These are phyloP conservation scores for Catharus bicknelli DNA, from an alignment of 2,113 vertebrate species.

Conservation along the genomic window DNA sequence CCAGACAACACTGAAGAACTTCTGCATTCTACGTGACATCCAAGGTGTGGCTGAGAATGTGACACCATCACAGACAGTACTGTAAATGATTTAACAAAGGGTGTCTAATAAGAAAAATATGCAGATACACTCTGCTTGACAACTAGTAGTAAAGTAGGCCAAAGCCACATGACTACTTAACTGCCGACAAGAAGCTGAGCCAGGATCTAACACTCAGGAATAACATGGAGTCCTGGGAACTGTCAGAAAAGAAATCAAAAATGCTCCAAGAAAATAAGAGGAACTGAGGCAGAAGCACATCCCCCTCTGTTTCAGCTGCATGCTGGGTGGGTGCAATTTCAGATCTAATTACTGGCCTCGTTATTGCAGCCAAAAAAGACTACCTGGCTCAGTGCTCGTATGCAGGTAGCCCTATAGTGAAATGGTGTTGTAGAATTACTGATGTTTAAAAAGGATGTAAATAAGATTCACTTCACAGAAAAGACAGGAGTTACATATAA, in stretches of 20 bases:
- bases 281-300: neutral
- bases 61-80: neutral
- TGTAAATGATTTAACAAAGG: neutral
- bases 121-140: neutral
- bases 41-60: neutral
- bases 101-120: neutral
- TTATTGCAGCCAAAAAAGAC: neutral
- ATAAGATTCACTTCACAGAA: neutral
- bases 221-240: neutral
- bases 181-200: neutral
- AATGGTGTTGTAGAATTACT: neutral
- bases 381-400: neutral
- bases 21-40: neutral
- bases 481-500: neutral
- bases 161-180: neutral
- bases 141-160: neutral
- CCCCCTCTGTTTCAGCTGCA: neutral
- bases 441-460: neutral
- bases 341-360: neutral
- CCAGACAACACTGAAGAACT: neutral
- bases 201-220: neutral
- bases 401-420: rapidly evolving
- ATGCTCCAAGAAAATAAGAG: neutral
- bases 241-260: neutral
- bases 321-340: neutral